A percentile compares a stretch with the other conserved stretches of the same genome.
Evolutionary conservation across 2,888 invertebrate genomes (phyloP).

Genomic region (Myopa tessellatipennis): DNA sequence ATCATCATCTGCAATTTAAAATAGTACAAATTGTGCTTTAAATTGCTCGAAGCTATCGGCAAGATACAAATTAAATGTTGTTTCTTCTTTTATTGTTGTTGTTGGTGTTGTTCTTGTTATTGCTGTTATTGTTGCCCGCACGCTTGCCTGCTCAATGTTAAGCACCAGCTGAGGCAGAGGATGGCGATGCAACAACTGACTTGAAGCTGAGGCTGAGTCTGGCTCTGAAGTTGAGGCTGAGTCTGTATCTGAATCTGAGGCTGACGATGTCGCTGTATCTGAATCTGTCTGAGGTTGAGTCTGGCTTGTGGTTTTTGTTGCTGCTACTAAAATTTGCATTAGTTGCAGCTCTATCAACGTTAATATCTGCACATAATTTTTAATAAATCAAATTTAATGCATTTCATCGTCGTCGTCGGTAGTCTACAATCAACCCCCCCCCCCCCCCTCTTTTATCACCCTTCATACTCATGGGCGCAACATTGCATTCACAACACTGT

Average conservation of each 20-base stretch:
- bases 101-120: not conserved
- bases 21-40: conserved; percentile 29
- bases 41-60: conserved; percentile 14
- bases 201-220: no score
- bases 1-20: conserved; percentile 16
- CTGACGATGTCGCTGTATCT: no score
- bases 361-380: conserved; percentile 44
- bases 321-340: conserved; percentile 17
- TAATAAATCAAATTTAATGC: conserved; percentile 46
- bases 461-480: no score
- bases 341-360: conserved; percentile 22
- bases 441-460: no score
- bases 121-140: not conserved
- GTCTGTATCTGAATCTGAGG: no score
- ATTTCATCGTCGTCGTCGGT: conserved; percentile 5
- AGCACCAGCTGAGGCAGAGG: no score
- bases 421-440: not conserved
- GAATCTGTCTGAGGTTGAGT: not conserved
- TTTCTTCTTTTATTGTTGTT: not conserved
- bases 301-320: not conserved
- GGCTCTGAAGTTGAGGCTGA: no score
- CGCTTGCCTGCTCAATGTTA: no score
- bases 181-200: no score
- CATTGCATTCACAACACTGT: no score
- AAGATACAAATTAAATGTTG: conserved; percentile 25